Evolutionary conservation across 2,888 invertebrate genomes (phyloP).

Genomic region (Cosmia trapezina): DNA sequence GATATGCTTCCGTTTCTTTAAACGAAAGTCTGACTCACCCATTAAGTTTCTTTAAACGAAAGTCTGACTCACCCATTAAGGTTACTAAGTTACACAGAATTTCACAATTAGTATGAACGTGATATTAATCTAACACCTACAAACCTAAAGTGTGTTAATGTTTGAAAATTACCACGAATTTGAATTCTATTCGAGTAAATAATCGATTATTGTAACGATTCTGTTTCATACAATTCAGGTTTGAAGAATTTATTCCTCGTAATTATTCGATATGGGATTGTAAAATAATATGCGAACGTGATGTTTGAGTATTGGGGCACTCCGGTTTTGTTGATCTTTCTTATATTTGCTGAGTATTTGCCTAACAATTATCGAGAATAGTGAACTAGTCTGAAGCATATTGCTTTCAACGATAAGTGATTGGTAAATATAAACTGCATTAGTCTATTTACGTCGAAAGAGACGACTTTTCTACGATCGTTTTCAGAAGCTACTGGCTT

Average conservation of each 20-base stretch:
- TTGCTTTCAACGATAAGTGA: conserved; percentile 47
- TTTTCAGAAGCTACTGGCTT: conserved; percentile 1
- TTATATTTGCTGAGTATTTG: conserved; percentile 52
- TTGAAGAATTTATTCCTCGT: conserved; percentile 25
- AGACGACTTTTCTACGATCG: conserved; percentile 3
- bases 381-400: conserved; percentile 37
- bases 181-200: conserved; percentile 37
- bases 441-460: conserved; percentile 31
- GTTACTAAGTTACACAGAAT: conserved; percentile 52
- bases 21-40: conserved; percentile 44
- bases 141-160: conserved; percentile 45
- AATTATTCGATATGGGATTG: conserved; percentile 50
- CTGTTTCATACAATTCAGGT: conserved; percentile 18
- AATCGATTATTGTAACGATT: conserved; percentile 47
- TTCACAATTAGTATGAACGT: conserved; percentile 56
- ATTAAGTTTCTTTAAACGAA: conserved; percentile 42
- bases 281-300: conserved; percentile 65
- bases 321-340: conserved; percentile 62
- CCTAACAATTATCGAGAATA: conserved; percentile 37
- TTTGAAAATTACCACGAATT: conserved; percentile 43
- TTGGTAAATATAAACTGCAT: conserved; percentile 49
- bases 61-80: conserved; percentile 46
- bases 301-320: conserved; percentile 63
- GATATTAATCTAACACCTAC: conserved; percentile 47
- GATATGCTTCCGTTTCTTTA: conserved; percentile 27